Evolutionary conservation across 2,888 invertebrate genomes (phyloP), one percentile per base, ranked within the genome.

Genomic region (Gisinianus flammeolus): DNA sequence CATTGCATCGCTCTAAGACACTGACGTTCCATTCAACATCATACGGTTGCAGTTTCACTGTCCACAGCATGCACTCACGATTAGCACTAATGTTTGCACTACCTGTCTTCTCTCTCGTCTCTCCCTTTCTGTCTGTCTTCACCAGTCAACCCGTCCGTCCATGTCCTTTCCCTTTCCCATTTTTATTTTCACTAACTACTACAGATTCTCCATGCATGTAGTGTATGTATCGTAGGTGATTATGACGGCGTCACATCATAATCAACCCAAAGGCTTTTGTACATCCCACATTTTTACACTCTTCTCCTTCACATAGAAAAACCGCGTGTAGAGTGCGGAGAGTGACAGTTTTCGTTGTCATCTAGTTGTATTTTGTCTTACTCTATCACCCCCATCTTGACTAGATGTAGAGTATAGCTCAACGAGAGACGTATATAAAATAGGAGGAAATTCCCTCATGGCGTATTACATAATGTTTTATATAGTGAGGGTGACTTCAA

Each of bases 1-100:
- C 79, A 79, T 79, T 62, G 62, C 62, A 62, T 54, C n/a, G 54
- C 62, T 62, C 62, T 62, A 62, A 54, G 54, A 62, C 62, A 62
- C 62, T 62, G 22, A 62, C 62, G 62, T 79, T 68, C 76, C 68
- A 67, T 64, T 28, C 66, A 8, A 72, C 69, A 72, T 66, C 26
- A 22, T 12, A 62, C 30, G 30, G 66, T 6, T 44, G 35, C 35
- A 35, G 35, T 35, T 35, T 35, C 12, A 35, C 19, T 44, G 8
- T 44, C 44, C 44, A 44, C 35, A 12, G 12, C 6, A 12, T 44
- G 44, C 44, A 44, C 44, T 44, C 16, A 44, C 2, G 44, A 44
- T 44, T 44, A 44, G 44, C 44, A 44, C 44, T 44, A 44, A 44
- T 44, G 44, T 44, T 44, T 44, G 44, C 44, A 44, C 44, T 44